Percentiles rank a stretch among this genome's conserved stretches.
Conservation (phyloP, 2,888 invertebrate species). For the Dasysyrphus tricinctus region DNA sequence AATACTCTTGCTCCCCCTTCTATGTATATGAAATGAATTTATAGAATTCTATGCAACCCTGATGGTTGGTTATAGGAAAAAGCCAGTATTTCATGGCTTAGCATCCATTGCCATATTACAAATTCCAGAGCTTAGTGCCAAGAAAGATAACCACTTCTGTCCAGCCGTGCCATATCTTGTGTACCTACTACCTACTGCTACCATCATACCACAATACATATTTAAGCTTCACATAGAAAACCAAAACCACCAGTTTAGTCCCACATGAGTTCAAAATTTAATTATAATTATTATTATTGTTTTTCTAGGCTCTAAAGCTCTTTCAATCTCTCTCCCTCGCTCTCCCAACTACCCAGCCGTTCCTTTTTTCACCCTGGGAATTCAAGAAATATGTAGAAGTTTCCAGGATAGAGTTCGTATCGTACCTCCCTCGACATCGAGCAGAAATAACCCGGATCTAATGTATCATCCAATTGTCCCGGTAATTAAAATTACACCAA, state of each 20-base stretch:
- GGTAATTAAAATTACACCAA: constrained; percentile 72
- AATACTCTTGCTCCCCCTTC: background rate
- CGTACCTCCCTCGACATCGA: background rate
- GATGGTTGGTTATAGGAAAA: background rate
- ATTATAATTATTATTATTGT: constrained; percentile 74
- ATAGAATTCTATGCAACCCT: constrained; percentile 43
- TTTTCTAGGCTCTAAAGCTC: constrained; percentile 50
- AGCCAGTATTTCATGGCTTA: constrained; percentile 59
- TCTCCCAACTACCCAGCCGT: background rate
- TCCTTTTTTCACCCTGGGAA: background rate
- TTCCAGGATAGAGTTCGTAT: background rate
- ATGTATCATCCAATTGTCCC: constrained; percentile 70
- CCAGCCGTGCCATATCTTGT: constrained; percentile 8
- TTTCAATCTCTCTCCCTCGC: background rate
- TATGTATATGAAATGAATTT: constrained; percentile 24
- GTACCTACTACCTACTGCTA: too few species aligned
- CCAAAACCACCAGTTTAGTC: constrained; percentile 27
- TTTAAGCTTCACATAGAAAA: background rate
- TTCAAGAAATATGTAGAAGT: constrained; percentile 43
- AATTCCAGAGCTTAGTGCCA: constrained; percentile 67
- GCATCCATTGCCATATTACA: constrained; percentile 61
- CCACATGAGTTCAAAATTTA: constrained; percentile 65
- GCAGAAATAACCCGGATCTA: constrained; percentile 54
- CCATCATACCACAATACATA: background rate
- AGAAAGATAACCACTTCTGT: constrained; percentile 46